These are phyloP conservation scores for Dunckerocampus dactyliophorus DNA, from an alignment of 2,113 vertebrate species.

Conservation along the genomic window DNA sequence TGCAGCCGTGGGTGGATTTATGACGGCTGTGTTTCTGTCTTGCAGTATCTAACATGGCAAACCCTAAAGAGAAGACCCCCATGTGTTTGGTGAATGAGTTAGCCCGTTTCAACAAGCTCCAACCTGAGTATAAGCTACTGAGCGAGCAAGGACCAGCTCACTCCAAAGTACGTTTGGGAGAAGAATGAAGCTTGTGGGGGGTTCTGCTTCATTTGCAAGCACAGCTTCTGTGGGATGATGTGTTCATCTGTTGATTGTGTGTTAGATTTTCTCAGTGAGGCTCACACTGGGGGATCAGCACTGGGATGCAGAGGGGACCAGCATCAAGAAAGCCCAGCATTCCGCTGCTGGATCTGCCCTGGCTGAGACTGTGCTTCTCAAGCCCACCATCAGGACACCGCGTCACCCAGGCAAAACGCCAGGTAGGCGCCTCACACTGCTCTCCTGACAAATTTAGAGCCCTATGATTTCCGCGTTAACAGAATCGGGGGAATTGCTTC, in stretches of 20 bases:
- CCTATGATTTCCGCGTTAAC: too few relatives aligned
- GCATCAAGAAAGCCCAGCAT: slow-evolving; percentile 94
- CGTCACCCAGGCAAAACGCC: slow-evolving; percentile 85
- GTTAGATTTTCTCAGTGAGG: slow-evolving; percentile 87
- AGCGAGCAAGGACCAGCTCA: slow-evolving; percentile 92
- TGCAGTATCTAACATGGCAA: slow-evolving; percentile 94
- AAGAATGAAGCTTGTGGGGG: background rate
- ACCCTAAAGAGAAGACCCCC: slow-evolving; percentile 98
- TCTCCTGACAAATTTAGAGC: background rate
- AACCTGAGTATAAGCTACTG: slow-evolving; percentile 91
- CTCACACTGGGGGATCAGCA: slow-evolving; percentile 89
- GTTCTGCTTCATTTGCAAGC: background rate
- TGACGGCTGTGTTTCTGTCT: slow-evolving; percentile 14
- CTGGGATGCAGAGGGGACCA: slow-evolving; percentile 91
- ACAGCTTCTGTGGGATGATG: background rate
- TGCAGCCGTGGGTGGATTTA: background rate
- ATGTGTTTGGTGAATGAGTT: slow-evolving; percentile 99
- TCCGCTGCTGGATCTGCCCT: slow-evolving; percentile 87
- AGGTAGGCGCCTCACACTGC: slow-evolving; percentile 66
- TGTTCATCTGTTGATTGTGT: background rate
- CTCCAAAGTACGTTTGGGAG: slow-evolving; percentile 78
- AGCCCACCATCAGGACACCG: slow-evolving; percentile 80
- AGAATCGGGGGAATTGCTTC: too few relatives aligned
- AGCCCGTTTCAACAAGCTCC: slow-evolving; percentile 95
- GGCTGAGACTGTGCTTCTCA: slow-evolving; percentile 84